Conservation (phyloP, 2,797 vertebrate species). For the Okamejei kenojei region DNA sequence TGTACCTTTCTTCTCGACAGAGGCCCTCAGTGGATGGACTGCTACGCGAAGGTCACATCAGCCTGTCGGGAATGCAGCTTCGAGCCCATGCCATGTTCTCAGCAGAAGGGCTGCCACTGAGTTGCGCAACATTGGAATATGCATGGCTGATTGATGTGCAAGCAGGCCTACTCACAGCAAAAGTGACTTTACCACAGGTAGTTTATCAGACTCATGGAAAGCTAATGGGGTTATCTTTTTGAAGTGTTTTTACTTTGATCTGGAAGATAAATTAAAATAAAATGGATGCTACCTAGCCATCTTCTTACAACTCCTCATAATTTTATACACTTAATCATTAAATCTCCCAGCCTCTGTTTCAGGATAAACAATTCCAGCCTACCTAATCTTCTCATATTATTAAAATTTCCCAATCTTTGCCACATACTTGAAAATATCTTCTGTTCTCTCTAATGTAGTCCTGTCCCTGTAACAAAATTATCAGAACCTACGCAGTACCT, state of each 20-base stretch:
- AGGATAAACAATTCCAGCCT: too few species aligned
- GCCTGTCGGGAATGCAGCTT: conserved; percentile 86
- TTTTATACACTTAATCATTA: too few species aligned
- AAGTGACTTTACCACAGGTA: conserved; percentile 90
- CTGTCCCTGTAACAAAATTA: too few species aligned
- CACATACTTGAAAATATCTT: too few species aligned
- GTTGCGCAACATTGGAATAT: conserved; percentile 85
- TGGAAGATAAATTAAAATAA: not conserved
- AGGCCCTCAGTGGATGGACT: conserved; percentile 79
- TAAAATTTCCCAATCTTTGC: too few species aligned
- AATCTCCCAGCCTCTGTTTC: too few species aligned
- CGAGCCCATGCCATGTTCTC: conserved; percentile 97
- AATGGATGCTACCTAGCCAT: too few species aligned
- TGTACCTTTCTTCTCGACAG: conserved; percentile 52
- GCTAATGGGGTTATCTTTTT: not conserved
- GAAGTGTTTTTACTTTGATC: not conserved
- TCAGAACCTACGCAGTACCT: too few species aligned
- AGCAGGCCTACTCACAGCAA: conserved; percentile 80
- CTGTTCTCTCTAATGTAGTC: too few species aligned
- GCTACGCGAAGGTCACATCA: conserved; percentile 86
- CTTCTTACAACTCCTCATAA: too few species aligned
- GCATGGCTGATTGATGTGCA: conserved; percentile 96
- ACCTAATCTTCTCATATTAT: too few species aligned
- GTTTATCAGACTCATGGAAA: not conserved
- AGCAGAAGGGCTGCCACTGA: conserved; percentile 77